These are phyloP conservation scores for Megalonaias nervosa DNA, from an alignment of 1,140 invertebrate genomes.

Conservation along the genomic window DNA sequence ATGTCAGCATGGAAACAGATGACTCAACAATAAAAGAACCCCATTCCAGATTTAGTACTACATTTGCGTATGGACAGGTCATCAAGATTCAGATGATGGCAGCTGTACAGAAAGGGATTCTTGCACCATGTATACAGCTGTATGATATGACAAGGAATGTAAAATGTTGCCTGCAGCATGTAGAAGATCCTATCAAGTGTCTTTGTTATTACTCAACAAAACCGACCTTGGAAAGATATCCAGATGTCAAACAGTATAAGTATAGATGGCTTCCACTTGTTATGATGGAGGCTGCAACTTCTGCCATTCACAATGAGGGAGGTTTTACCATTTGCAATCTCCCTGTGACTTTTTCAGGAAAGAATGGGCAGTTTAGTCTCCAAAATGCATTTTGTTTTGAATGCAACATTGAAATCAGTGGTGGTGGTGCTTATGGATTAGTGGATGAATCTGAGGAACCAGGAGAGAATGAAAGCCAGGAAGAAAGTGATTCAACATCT, in stretches of 20 bases:
- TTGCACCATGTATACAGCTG: conserved; percentile 27
- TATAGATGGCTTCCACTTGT: conserved; percentile 39
- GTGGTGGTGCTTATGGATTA: neutral
- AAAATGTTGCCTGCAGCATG: conserved; percentile 36
- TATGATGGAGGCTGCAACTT: conserved; percentile 41
- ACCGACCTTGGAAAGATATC: conserved; percentile 17
- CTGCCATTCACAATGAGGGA: conserved; percentile 22
- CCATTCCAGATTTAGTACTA: conserved; percentile 28
- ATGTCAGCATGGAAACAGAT: conserved; percentile 2
- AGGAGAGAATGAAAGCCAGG: neutral
- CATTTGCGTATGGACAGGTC: conserved; percentile 28
- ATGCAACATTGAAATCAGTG: conserved; percentile 37
- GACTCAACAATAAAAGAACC: neutral
- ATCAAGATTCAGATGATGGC: conserved; percentile 37
- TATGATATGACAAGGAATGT: conserved; percentile 34
- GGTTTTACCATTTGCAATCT: conserved; percentile 19
- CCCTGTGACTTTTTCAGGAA: conserved; percentile 8
- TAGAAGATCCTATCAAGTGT: conserved; percentile 30
- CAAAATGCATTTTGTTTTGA: conserved; percentile 23
- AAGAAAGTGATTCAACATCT: neutral
- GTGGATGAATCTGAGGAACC: conserved; percentile 7
- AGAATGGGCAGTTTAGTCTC: conserved; percentile 32
- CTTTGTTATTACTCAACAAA: conserved; percentile 23
- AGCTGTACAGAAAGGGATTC: conserved; percentile 28
- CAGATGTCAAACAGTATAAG: conserved; percentile 28